Conservation (phyloP, 2,888 invertebrate genomes). For the Leptodirus hochenwartii region DNA sequence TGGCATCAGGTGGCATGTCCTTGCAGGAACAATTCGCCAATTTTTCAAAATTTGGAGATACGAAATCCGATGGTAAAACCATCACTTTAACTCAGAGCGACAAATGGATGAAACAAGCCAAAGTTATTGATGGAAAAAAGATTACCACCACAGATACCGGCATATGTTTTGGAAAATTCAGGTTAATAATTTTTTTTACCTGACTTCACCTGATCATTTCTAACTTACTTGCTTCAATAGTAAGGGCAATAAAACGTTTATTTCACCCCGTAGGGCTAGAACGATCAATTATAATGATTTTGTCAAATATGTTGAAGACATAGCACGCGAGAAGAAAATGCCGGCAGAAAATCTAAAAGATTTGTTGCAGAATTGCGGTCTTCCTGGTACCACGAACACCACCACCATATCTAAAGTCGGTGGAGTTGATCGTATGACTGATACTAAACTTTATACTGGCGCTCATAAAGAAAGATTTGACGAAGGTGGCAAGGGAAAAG, state of each 20-base stretch:
- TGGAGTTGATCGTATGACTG: background rate
- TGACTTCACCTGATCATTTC: background rate
- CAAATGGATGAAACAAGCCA: conserved; percentile 89
- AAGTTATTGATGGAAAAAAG: conserved; percentile 49
- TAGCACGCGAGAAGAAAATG: conserved; percentile 61
- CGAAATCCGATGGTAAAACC: conserved; percentile 66
- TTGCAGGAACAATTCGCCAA: conserved; percentile 54
- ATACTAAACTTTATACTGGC: background rate
- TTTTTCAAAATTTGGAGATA: conserved; percentile 76
- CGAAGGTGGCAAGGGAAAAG: conserved; percentile 1
- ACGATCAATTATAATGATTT: conserved; percentile 19
- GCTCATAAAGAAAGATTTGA: conserved; percentile 2
- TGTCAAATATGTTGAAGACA: conserved; percentile 55
- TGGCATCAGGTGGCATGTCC: no score
- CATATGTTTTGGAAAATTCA: conserved; percentile 76
- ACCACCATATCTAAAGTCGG: conserved; percentile 4
- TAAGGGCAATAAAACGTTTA: background rate
- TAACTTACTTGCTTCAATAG: background rate
- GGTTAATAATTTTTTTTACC: conserved; percentile 30
- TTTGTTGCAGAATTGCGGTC: conserved; percentile 60
- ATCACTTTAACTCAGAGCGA: conserved; percentile 82
- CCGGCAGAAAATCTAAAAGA: conserved; percentile 55
- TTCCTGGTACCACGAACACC: conserved; percentile 36
- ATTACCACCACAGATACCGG: conserved; percentile 81
- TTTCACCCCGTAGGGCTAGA: conserved; percentile 11